Conservation (phyloP, 2,113 vertebrate genomes). For the Piliocolobus tephrosceles region DNA sequence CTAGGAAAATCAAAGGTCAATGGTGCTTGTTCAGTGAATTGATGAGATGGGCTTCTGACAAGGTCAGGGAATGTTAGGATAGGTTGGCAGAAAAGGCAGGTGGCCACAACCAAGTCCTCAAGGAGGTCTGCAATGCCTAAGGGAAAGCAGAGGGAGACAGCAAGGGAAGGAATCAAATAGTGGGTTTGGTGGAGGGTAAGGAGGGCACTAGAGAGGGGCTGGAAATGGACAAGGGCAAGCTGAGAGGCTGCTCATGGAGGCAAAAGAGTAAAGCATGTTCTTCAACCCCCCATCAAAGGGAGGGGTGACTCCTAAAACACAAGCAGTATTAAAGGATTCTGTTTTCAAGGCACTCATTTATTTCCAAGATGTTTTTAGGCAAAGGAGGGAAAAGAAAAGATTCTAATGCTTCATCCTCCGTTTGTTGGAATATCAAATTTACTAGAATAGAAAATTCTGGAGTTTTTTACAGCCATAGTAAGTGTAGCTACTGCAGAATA, state of each 20-base stretch:
- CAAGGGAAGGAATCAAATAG: background rate
- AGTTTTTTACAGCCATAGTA: background rate
- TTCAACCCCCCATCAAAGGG: background rate
- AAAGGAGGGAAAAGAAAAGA: background rate
- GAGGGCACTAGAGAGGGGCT: background rate
- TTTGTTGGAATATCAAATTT: background rate
- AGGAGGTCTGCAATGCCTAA: background rate
- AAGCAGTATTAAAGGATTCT: background rate
- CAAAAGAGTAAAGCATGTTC: background rate
- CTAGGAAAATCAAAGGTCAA: background rate
- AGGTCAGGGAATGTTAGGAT: background rate
- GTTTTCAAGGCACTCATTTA: background rate
- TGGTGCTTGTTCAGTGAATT: background rate
- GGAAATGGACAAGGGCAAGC: background rate
- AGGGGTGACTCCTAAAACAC: background rate
- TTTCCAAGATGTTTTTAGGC: background rate
- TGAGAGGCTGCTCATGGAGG: background rate
- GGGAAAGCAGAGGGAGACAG: background rate
- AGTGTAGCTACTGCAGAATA: background rate
- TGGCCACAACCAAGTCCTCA: background rate
- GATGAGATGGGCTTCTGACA: background rate
- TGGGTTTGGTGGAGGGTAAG: no score
- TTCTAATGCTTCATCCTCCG: background rate
- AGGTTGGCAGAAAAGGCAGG: background rate
- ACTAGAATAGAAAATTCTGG: background rate